Evolutionary conservation across 2,797 vertebrate species (phyloP).

Genomic region (Spea hammondii): DNA sequence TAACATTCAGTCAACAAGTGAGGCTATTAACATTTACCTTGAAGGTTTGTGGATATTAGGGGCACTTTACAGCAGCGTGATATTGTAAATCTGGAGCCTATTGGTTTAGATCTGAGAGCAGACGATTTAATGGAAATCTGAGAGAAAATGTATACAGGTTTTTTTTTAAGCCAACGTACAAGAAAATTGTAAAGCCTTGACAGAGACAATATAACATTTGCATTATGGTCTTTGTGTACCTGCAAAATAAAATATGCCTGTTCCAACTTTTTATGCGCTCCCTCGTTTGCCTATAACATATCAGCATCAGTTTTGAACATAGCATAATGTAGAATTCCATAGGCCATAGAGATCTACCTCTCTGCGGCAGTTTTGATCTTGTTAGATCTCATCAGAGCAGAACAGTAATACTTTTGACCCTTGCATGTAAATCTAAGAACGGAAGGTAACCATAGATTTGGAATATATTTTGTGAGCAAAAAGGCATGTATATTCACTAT

Average conservation of each 20-base stretch:
- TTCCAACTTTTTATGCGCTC: no score
- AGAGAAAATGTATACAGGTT: conserved; percentile 17
- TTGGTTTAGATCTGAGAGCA: conserved; percentile 8
- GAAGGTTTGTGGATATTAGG: conserved; percentile 45
- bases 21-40: conserved; percentile 48
- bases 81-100: conserved; percentile 38
- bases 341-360: no score
- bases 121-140: conserved; percentile 1
- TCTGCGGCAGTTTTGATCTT: no score
- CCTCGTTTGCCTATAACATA: no score
- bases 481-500: no score
- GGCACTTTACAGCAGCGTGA: conserved; percentile 31
- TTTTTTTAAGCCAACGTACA: neutral
- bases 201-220: neutral
- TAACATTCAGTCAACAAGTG: conserved; percentile 37
- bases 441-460: no score
- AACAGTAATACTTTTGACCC: no score
- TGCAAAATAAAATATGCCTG: neutral
- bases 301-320: no score
- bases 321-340: no score
- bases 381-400: no score
- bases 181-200: neutral
- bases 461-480: no score
- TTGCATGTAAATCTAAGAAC: no score
- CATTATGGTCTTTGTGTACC: conserved; percentile 10